These are phyloP conservation scores for Selenia dentaria DNA, from an alignment of 2,888 invertebrate species.

Conservation along the genomic window DNA sequence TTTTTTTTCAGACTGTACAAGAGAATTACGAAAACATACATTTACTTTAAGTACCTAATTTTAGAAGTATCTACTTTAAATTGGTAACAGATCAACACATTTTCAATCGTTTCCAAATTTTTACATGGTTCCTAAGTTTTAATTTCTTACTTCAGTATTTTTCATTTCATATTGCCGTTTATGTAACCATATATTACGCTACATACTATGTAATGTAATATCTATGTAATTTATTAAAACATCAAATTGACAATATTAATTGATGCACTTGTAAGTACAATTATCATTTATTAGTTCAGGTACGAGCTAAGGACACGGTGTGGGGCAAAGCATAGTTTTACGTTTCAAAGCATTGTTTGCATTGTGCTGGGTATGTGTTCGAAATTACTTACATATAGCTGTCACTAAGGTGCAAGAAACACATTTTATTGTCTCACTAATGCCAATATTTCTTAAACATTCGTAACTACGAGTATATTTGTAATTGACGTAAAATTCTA, in stretches of 20 bases:
- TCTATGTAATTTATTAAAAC: constrained; percentile 19
- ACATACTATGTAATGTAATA: too few species aligned
- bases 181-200: too few species aligned
- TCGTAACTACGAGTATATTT: constrained; percentile 9
- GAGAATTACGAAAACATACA: too few species aligned
- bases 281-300: constrained; percentile 20
- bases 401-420: neutral
- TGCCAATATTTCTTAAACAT: constrained; percentile 10
- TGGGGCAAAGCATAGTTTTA: constrained; percentile 1
- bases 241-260: constrained; percentile 73
- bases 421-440: constrained; percentile 22
- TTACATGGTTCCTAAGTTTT: too few species aligned
- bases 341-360: too few species aligned
- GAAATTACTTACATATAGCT: constrained; percentile 4
- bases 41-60: too few species aligned
- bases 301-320: constrained; percentile 21
- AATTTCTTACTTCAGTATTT: too few species aligned
- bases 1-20: too few species aligned
- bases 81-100: too few species aligned
- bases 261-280: constrained; percentile 51
- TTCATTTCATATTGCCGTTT: too few species aligned
- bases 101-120: too few species aligned
- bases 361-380: neutral
- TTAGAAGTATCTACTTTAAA: too few species aligned
- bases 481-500: constrained; percentile 25